Conservation (phyloP, 37 sponge, comb jelly and placozoan species). For the Trichoplax adhaerens region DNA sequence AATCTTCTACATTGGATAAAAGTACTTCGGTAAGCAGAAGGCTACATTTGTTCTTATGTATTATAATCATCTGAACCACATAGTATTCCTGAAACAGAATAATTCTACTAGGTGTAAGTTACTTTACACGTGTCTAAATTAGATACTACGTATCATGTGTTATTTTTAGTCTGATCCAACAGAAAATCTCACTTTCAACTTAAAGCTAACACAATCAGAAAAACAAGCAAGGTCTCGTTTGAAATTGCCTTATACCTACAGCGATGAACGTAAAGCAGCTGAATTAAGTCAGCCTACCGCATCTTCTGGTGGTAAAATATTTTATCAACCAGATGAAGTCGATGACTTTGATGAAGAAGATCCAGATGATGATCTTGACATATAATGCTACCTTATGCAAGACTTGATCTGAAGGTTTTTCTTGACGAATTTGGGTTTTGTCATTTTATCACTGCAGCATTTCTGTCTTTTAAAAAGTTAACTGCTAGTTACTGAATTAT, state of each 20-base stretch:
- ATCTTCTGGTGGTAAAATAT: slow-evolving; percentile 17
- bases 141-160: background rate
- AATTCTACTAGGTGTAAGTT: too few relatives aligned
- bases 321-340: slow-evolving; percentile 51
- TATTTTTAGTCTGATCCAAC: slow-evolving; percentile 33
- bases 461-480: too few relatives aligned
- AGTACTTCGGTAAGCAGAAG: too few relatives aligned
- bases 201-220: slow-evolving; percentile 34
- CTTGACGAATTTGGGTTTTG: too few relatives aligned
- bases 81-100: too few relatives aligned
- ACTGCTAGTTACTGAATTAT: too few relatives aligned
- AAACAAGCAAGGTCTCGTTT: slow-evolving; percentile 35
- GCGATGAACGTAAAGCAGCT: slow-evolving; percentile 4
- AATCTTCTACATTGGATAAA: too few relatives aligned
- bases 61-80: too few relatives aligned
- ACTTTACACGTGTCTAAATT: too few relatives aligned
- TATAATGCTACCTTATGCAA: slow-evolving; percentile 11
- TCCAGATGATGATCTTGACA: slow-evolving; percentile 72
- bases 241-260: slow-evolving; percentile 37
- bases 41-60: too few relatives aligned
- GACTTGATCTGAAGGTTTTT: background rate
- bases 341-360: slow-evolving; percentile 68
- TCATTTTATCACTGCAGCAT: too few relatives aligned
- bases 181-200: slow-evolving; percentile 62
- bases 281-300: background rate